phyloP scores from a whole-genome alignment of 1,140 invertebrate species.

The Drosophila ficusphila region DNA sequence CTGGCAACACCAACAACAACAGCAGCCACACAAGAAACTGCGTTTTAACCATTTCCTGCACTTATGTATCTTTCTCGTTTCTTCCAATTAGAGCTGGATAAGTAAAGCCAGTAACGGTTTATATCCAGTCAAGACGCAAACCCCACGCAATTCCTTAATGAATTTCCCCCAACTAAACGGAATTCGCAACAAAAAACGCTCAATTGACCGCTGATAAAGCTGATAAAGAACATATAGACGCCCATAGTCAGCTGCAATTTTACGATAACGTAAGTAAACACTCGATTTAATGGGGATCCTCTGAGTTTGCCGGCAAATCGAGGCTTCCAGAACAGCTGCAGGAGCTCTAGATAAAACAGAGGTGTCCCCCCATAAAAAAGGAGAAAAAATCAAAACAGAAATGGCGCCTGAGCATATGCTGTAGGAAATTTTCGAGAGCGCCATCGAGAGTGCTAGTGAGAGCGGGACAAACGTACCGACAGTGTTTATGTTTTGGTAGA shows the following conservation, averaged over 20 bases:
- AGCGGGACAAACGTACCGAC: conserved; percentile 39
- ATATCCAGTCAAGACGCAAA: conserved; percentile 13
- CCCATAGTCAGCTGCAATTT: conserved; percentile 68
- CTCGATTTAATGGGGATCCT: background rate
- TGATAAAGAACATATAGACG: conserved; percentile 25
- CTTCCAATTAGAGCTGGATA: conserved; percentile 8
- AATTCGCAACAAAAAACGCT: conserved; percentile 30
- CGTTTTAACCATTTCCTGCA: conserved; percentile 63
- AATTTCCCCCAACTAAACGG: conserved; percentile 29
- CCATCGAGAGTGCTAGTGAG: conserved; percentile 1
- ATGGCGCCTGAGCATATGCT: conserved; percentile 78
- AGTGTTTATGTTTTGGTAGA: conserved; percentile 77
- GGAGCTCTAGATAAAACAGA: conserved; percentile 7
- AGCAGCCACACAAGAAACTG: conserved; percentile 65
- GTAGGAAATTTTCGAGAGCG: conserved; percentile 38
- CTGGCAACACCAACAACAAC: conserved; percentile 77
- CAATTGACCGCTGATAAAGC: conserved; percentile 61
- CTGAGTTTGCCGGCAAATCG: conserved; percentile 17
- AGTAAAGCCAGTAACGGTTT: background rate
- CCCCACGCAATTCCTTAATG: conserved; percentile 36
- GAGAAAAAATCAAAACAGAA: conserved; percentile 25
- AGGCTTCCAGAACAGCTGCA: conserved; percentile 64
- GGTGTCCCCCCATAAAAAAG: background rate
- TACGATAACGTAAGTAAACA: conserved; percentile 77
- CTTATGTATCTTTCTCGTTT: conserved; percentile 13